phyloP scores from a whole-genome alignment of 2,113 vertebrate species.

The Zosterops lateralis region DNA sequence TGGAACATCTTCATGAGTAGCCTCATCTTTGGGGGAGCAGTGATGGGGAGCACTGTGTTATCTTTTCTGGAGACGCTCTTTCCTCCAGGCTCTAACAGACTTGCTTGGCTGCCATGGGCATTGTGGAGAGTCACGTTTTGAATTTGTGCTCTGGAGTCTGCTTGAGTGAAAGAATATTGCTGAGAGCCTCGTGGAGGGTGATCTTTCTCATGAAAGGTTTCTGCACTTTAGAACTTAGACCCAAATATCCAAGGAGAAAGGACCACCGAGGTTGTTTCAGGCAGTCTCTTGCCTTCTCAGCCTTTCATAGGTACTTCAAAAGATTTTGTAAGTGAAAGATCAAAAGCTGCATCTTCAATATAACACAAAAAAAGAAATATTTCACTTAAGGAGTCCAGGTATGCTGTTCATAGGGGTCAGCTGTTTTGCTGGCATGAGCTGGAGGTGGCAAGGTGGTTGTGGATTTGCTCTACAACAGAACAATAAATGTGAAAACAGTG shows the following conservation, averaged over 20 bases:
- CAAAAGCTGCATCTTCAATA: neutral
- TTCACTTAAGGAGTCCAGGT: neutral
- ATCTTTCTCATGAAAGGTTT: neutral
- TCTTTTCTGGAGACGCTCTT: neutral
- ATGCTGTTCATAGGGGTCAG: neutral
- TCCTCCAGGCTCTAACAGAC: neutral
- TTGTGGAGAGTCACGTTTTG: neutral
- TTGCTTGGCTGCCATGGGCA: neutral
- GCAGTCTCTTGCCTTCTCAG: neutral
- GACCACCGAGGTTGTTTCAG: neutral
- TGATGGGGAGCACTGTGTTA: neutral
- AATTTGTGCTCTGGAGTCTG: neutral
- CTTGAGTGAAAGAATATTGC: neutral
- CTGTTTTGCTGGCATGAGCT: neutral
- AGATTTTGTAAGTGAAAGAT: neutral
- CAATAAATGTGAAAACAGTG: neutral
- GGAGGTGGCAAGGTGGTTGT: neutral
- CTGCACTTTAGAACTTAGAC: neutral
- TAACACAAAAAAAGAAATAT: neutral
- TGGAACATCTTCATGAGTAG: neutral
- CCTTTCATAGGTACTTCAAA: neutral
- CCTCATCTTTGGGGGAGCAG: neutral
- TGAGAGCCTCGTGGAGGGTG: neutral
- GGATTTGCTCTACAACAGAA: neutral
- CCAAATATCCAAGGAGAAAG: neutral